Conservation (phyloP, 2,797 vertebrate species). For the Silurus aristotelis region DNA sequence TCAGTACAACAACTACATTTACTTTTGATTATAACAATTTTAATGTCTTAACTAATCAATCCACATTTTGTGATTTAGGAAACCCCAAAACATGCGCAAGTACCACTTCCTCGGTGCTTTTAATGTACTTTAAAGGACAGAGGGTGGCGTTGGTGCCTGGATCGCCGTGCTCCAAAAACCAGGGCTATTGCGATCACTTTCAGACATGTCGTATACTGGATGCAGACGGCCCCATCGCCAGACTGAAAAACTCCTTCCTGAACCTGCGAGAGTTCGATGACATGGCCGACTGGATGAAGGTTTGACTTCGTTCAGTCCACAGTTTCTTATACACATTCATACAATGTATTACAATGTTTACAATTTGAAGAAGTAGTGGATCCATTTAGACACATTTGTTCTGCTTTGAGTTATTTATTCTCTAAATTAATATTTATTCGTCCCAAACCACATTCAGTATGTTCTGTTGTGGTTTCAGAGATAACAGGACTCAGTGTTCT, state of each 20-base stretch:
- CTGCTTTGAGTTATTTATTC: neutral
- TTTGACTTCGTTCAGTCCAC: constrained; percentile 44
- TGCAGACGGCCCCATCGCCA: constrained; percentile 79
- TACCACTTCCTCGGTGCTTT: constrained; percentile 73
- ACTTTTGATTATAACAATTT: neutral
- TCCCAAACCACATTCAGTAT: neutral
- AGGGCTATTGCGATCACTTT: constrained; percentile 80
- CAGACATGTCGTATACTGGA: constrained; percentile 77
- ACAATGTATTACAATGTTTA: neutral
- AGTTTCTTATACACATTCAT: neutral
- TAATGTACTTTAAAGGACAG: constrained; percentile 67
- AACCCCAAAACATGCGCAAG: constrained; percentile 73
- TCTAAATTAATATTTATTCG: neutral
- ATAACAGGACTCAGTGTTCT: neutral
- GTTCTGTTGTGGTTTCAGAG: neutral
- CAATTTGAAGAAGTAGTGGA: neutral
- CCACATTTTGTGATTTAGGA: constrained; percentile 53
- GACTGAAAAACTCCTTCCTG: constrained; percentile 78
- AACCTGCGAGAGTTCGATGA: constrained; percentile 73
- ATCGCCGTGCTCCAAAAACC: constrained; percentile 72
- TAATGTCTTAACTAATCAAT: neutral
- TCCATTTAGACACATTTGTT: neutral
- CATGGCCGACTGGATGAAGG: constrained; percentile 79
- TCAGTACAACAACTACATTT: neutral
- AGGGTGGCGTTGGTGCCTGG: constrained; percentile 68